Conservation (phyloP, 2,797 vertebrate species). For the Galagoides demidoff region DNA sequence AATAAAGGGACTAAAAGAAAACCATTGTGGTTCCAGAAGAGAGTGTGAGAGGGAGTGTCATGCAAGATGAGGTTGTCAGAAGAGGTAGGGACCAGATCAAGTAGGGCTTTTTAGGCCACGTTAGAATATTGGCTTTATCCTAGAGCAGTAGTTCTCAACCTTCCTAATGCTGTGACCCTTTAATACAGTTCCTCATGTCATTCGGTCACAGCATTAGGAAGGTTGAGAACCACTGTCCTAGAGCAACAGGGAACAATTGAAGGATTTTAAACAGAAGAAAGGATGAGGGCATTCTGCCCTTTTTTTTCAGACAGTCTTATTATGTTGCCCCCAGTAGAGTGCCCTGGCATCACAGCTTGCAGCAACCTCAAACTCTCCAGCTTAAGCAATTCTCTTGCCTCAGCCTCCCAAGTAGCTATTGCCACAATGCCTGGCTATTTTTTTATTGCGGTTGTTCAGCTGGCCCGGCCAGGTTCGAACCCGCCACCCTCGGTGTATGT, state of each 20-base stretch:
- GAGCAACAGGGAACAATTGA: neutral
- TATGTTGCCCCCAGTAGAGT: too few relatives aligned
- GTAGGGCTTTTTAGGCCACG: neutral
- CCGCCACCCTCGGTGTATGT: too few relatives aligned
- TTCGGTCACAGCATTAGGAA: too few relatives aligned
- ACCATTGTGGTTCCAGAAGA: neutral
- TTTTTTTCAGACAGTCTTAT: neutral
- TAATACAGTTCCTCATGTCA: too few relatives aligned
- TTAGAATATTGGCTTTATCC: neutral
- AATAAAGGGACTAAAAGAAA: neutral
- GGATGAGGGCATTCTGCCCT: slow-evolving; percentile 22
- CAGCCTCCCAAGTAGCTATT: too few relatives aligned
- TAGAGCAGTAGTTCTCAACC: neutral
- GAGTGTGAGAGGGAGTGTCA: neutral
- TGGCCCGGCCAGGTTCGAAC: too few relatives aligned
- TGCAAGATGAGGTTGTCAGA: neutral
- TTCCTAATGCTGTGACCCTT: too few relatives aligned
- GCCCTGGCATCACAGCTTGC: too few relatives aligned
- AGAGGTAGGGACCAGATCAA: neutral
- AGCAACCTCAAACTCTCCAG: too few relatives aligned
- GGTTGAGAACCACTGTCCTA: neutral
- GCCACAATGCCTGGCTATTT: too few relatives aligned
- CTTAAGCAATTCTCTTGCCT: too few relatives aligned
- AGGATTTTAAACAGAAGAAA: neutral
- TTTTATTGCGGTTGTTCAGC: too few relatives aligned